These are phyloP conservation scores for Nomada ferruginata DNA, from an alignment of 2,888 invertebrate genomes.

Conservation along the genomic window DNA sequence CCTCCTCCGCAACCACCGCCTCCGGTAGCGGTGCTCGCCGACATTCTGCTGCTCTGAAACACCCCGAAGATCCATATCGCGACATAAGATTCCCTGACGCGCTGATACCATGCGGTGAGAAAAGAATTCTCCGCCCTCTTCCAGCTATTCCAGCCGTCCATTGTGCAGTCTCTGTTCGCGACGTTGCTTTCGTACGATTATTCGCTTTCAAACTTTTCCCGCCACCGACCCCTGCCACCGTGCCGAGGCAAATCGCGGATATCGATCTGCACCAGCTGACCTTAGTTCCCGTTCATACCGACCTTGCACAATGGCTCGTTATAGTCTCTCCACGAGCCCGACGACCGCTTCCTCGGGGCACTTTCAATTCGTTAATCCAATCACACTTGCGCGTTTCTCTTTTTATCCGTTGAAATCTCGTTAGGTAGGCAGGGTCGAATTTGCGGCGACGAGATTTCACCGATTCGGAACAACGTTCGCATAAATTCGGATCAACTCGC, in stretches of 20 bases:
- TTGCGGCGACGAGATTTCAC: background rate
- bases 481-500: constrained; percentile 5
- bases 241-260: constrained; percentile 53
- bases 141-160: constrained; percentile 68
- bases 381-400: background rate
- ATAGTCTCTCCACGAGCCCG: background rate
- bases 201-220: background rate
- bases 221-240: background rate
- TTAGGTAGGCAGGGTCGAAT: background rate
- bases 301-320: constrained; percentile 64
- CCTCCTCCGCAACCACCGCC: constrained; percentile 84
- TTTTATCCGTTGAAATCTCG: background rate
- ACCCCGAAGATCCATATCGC: constrained; percentile 76
- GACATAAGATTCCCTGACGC: constrained; percentile 74
- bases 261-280: constrained; percentile 71
- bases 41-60: constrained; percentile 79
- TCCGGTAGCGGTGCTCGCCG: constrained; percentile 64
- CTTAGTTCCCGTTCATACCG: constrained; percentile 60
- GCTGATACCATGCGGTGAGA: constrained; percentile 71
- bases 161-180: constrained; percentile 6
- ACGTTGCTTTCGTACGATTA: background rate
- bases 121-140: constrained; percentile 68
- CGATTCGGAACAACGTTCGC: background rate
- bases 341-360: constrained; percentile 31
- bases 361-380: background rate